Evolutionary conservation across 2,797 vertebrate genomes (phyloP), one percentile per base, ranked within the genome.

Genomic region (Salmo trutta): DNA sequence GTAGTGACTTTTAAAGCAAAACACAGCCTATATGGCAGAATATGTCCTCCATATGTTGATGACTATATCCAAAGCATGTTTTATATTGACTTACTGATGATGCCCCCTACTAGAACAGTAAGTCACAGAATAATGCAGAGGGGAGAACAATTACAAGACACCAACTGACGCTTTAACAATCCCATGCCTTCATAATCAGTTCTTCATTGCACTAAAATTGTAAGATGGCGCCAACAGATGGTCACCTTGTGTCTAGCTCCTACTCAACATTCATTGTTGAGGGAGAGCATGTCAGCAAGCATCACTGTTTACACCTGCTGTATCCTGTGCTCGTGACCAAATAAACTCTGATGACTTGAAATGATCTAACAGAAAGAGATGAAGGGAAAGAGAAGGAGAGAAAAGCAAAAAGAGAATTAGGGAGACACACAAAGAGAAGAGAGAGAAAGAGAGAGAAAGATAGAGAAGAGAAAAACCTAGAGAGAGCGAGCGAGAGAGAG

Each of bases 1-100:
- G 78, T 82, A 82, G 85, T 84, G 85, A 91, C 89, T 88, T 87
- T 84, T 76, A 90, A 86, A 86, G 62, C 74, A 83, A 86, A 89
- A 74, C 27, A 6, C 19, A 62, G 81, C 83, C 83, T 86, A 80
- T 84, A 85, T 75, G 77, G 75, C 79, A 77, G 77, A 86, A 86
- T 87, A 75, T 73, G 75, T 82, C 76, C 75, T 76, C 8, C 2
- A 36, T 36, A n/a, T 10, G 52, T 47, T 77, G 74, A 86, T 84
- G 76, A 86, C 83, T 82, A 81, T 66, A 66, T 29, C 64, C 12
- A 31, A 5, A 16, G 14, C 47, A 71, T 5, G 5, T 21, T 52
- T 51, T 1, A 52, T 15, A 24, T 17, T 21, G 15, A 47, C 10
- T 71, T 36, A 47, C 7, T 47, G 62, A 65, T 65, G 21, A 65